phyloP scores from a whole-genome alignment of 2,888 invertebrate genomes.

The Aproaerema taeniolella region DNA sequence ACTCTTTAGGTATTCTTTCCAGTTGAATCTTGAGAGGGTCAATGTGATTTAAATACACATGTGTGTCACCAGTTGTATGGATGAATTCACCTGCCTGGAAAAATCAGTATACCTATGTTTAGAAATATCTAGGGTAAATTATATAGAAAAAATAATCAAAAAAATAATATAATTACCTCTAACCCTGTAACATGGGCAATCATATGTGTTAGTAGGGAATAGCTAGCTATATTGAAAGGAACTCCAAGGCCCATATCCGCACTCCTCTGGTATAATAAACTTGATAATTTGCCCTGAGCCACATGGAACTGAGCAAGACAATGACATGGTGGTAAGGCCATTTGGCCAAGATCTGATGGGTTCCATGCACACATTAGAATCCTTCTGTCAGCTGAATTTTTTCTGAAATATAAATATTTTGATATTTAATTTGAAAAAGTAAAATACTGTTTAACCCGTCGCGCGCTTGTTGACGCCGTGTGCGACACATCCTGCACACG shows the following conservation, averaged over 20 bases:
- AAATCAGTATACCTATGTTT: neutral
- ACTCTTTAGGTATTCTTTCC: slow-evolving; percentile 85
- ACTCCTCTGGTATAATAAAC: slow-evolving; percentile 96
- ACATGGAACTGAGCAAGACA: slow-evolving; percentile 97
- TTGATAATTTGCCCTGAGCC: slow-evolving; percentile 87
- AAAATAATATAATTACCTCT: slow-evolving; percentile 74
- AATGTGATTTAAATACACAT: slow-evolving; percentile 94
- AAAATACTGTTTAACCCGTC: neutral
- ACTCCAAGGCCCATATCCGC: slow-evolving; percentile 99
- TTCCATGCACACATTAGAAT: slow-evolving; percentile 98
- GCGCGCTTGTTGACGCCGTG: neutral
- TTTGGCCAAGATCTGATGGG: slow-evolving; percentile 88
- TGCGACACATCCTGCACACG: too few relatives aligned
- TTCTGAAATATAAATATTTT: slow-evolving; percentile 39
- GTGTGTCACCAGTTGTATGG: slow-evolving; percentile 96
- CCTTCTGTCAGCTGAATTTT: slow-evolving; percentile 90
- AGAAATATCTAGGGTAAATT: too few relatives aligned
- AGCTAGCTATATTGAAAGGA: slow-evolving; percentile 98
- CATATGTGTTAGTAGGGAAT: slow-evolving; percentile 95
- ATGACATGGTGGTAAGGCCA: slow-evolving; percentile 99
- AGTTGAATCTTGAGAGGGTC: slow-evolving; percentile 90
- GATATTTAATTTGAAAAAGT: neutral
- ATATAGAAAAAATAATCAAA: neutral
- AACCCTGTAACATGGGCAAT: slow-evolving; percentile 95
- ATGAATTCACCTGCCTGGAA: slow-evolving; percentile 93